Evolutionary conservation across 2,888 invertebrate species (phyloP).

Genomic region (Leptinotarsa peninsularis): DNA sequence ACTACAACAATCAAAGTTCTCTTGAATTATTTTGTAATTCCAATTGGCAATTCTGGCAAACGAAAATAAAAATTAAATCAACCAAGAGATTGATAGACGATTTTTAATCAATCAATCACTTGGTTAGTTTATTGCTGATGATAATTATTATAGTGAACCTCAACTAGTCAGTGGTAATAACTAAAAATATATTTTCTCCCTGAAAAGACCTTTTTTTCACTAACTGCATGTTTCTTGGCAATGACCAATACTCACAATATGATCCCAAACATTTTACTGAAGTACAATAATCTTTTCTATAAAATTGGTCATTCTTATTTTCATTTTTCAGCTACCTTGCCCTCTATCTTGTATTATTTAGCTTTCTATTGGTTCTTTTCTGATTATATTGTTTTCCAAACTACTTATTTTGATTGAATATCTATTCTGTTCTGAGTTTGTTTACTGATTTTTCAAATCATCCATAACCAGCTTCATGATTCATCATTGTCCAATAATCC

Average conservation of each 20-base stretch:
- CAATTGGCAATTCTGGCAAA: no score
- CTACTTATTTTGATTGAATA: slow-evolving; percentile 32
- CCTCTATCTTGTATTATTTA: slow-evolving; percentile 17
- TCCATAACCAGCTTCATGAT: background rate
- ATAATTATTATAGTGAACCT: no score
- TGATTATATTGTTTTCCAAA: slow-evolving; percentile 18
- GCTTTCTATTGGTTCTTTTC: slow-evolving; percentile 19
- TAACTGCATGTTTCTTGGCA: slow-evolving; percentile 34
- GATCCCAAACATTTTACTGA: slow-evolving; percentile 57
- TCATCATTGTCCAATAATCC: background rate
- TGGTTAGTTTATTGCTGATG: no score
- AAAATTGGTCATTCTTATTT: slow-evolving; percentile 32
- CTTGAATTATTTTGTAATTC: no score
- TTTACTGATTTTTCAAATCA: slow-evolving; percentile 48
- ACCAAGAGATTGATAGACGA: no score
- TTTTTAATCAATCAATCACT: no score
- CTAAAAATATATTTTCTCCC: background rate
- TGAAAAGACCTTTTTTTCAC: background rate
- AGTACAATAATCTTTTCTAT: slow-evolving; percentile 46
- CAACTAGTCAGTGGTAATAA: background rate
- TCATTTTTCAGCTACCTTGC: slow-evolving; percentile 19
- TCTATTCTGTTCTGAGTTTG: slow-evolving; percentile 44
- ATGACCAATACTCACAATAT: slow-evolving; percentile 45
- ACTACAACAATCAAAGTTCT: no score
- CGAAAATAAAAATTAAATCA: no score